These are phyloP conservation scores for Archaeoteleia sp. DNA, from an alignment of 2,888 invertebrate species.

Conservation along the genomic window DNA sequence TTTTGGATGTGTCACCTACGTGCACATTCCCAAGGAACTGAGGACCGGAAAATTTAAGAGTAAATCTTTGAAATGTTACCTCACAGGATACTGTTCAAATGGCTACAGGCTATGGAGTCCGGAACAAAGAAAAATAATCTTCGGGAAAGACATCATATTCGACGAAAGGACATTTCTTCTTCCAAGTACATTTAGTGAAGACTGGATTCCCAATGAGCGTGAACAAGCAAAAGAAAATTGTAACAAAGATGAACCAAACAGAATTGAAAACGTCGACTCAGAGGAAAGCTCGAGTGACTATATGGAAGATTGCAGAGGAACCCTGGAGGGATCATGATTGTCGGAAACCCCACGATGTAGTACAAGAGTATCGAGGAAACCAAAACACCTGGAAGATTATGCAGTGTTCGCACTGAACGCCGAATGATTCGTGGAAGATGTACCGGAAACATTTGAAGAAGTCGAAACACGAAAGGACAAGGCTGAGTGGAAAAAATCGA, in stretches of 20 bases:
- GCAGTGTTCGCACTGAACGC: conserved; percentile 28
- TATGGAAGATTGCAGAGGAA: not conserved
- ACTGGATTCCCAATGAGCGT: not conserved
- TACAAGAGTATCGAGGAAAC: conserved; percentile 16
- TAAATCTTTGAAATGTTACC: conserved; percentile 46
- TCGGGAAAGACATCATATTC: conserved; percentile 57
- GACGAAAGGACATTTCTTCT: conserved; percentile 53
- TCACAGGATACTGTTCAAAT: conserved; percentile 55
- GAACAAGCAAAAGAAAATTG: not conserved
- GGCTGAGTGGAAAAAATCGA: conserved; percentile 37
- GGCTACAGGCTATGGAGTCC: conserved; percentile 55
- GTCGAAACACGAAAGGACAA: conserved; percentile 28
- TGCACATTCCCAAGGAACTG: conserved; percentile 51
- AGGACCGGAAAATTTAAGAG: conserved; percentile 16
- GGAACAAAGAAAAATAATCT: conserved; percentile 41
- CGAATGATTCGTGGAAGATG: conserved; percentile 33
- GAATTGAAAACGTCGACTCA: not conserved
- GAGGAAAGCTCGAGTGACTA: not conserved
- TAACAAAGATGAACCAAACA: not conserved
- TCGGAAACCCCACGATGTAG: conserved; percentile 12
- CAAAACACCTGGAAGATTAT: conserved; percentile 29
- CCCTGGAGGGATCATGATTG: not conserved
- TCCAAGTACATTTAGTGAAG: too few species aligned
- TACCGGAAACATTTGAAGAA: conserved; percentile 32
- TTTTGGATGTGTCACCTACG: conserved; percentile 54